Percentiles rank a stretch among this genome's conserved stretches.
phyloP scores from a whole-genome alignment of 2,797 vertebrate species.

The Sebastes hopkinsi region DNA sequence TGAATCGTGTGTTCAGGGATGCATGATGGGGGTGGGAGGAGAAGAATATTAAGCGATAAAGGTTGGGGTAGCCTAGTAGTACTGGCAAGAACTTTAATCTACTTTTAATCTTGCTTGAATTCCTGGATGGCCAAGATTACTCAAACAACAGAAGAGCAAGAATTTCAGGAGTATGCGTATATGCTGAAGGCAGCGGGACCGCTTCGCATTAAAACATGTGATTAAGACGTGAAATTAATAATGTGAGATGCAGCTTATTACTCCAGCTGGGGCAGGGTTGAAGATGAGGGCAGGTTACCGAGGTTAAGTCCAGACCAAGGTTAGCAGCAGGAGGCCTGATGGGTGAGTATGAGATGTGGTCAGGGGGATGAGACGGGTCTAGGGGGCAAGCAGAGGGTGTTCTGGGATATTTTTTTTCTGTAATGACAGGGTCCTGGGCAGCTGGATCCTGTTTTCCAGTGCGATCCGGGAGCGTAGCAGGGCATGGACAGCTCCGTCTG shows the following conservation, averaged over 20 bases:
- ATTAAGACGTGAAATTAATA: constrained; percentile 3
- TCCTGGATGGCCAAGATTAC: background rate
- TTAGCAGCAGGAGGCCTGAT: constrained; percentile 47
- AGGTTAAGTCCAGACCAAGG: constrained; percentile 65
- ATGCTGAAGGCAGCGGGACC: background rate
- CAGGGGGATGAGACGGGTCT: constrained; percentile 60
- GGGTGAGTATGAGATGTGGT: constrained; percentile 65
- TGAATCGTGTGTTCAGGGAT: no score
- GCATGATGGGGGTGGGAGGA: no score
- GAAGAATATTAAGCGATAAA: no score
- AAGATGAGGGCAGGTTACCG: constrained; percentile 50
- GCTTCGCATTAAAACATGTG: background rate
- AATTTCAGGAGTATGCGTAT: background rate
- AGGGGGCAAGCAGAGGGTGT: constrained; percentile 59
- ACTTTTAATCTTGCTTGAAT: no score
- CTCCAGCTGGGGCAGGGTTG: constrained; percentile 24
- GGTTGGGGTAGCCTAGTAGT: no score
- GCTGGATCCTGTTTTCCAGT: constrained; percentile 83
- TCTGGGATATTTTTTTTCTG: constrained; percentile 22
- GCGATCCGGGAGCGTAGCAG: constrained; percentile 65
- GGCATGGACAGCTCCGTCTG: constrained; percentile 70
- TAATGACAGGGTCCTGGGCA: constrained; percentile 79
- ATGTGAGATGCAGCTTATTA: constrained; percentile 18
- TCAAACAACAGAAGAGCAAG: background rate
- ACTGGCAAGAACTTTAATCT: no score